Evolutionary conservation across 2,888 invertebrate genomes (phyloP), one percentile per base, ranked within the genome.

Genomic region (Campaea margaritaria): DNA sequence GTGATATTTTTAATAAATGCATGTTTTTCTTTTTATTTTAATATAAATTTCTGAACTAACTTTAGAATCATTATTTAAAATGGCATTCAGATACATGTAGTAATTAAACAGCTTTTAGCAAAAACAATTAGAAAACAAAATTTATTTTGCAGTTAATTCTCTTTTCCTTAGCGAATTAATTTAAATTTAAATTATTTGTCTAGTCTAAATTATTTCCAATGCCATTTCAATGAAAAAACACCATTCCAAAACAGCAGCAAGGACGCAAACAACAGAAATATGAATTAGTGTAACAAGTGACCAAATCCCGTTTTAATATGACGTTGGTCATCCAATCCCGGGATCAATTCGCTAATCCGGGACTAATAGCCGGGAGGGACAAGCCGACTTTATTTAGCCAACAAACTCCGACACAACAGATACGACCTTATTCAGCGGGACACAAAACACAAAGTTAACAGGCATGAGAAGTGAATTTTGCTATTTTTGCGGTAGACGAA

Each of bases 261-360:
- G 53, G 21, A 21, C 62, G 62, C 72, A 75, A 77, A 82, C 82
- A 86, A 85, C 81, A 84, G 79, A 83, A 85, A 84, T 82, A 84
- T 81, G 82, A 87, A 87, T 86, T 86, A 81, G 81, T 78, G 78
- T 80, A 78, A 83, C 82, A 83, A 87, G 79, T 87, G 86, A 78
- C 85, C 84, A 85, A 89, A 91, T 86, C 90, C 91, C 71, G 80
- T 83, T 85, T 87, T 89, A 89, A 87, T 88, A 83, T 86, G 87
- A 81, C 89, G 85, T 79, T 87, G 91, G 91, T 91, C 91, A 91
- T 85, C 86, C 82, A 79, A 88, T 82, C 83, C 88, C 79, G 64
- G 86, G 89, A 86, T 91, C 86, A 87, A 73, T 79, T 76, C 79
- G 74, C 82, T 91, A 91, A 92, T 91, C 89, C 90, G 73, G 82